phyloP scores from a whole-genome alignment of 2,113 vertebrate species.

The Panurus biarmicus region DNA sequence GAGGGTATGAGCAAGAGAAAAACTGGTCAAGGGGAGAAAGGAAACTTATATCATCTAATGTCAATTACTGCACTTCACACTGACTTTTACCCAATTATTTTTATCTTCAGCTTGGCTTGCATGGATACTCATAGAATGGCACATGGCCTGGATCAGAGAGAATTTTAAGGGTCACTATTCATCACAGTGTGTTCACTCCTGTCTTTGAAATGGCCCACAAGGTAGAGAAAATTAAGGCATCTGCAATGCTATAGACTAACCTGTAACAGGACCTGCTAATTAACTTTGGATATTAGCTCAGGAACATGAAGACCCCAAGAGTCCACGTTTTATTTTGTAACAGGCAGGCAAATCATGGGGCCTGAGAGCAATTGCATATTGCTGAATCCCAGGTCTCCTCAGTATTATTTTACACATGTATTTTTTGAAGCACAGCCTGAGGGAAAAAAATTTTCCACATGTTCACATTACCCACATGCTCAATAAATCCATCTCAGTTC shows the following conservation, averaged over 20 bases:
- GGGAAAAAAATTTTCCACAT: background rate
- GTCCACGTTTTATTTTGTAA: background rate
- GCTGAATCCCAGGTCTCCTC: background rate
- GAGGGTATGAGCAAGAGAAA: background rate
- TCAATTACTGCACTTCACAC: background rate
- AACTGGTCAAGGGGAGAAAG: background rate
- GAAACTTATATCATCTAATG: background rate
- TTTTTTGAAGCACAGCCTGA: background rate
- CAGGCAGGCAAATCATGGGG: background rate
- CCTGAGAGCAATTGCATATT: background rate
- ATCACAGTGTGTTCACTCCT: background rate
- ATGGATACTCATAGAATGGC: background rate
- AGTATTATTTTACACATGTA: background rate
- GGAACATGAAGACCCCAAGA: background rate
- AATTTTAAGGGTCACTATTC: background rate
- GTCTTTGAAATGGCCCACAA: background rate
- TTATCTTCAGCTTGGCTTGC: background rate
- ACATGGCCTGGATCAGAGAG: background rate
- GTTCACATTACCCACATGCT: background rate
- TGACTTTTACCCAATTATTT: constrained; percentile 44
- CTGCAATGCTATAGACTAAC: background rate
- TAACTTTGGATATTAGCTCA: background rate
- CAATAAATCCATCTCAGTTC: background rate
- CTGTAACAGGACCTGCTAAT: background rate
- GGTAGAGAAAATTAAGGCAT: background rate